Base-by-base conservation (phyloP, 2,888 invertebrate species). In the Drosophila setosimentum region DNA sequence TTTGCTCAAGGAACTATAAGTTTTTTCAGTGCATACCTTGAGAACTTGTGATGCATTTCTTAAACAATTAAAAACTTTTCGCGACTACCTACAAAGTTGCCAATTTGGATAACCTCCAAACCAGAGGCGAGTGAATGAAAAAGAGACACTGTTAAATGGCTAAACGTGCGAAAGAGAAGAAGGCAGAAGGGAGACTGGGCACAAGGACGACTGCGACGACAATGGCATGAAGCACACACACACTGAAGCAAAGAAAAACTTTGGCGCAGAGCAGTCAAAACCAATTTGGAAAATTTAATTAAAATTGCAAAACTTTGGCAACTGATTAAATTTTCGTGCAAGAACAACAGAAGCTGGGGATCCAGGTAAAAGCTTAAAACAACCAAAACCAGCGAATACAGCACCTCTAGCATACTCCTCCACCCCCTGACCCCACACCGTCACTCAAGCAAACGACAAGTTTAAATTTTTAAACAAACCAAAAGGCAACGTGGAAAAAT, bases 271-370 rank as follows among this genome's bases (percentile, higher is more conserved):
- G 89, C 83, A 87, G 87, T 90, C 88, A 88, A 91, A 92, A 91
- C 91, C 92, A 91, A 91, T 91, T 91, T 91, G 91, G 89, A 92
- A 89, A 91, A 91, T 92, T 91, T 91, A 91, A 91, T 91, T 92
- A 91, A 92, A 91, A 91, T 91, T 91, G 91, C 91, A 92, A 92
- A 92, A 91, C 89, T 91, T 87, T 91, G 89, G 90, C 86, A 91
- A 91, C 89, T 89, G 89, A 91, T 91, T 89, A 91, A 89, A 90
- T 91, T 88, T 88, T 73, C 87, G 81, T 86, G 80, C 82, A 82
- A 77, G 82, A 77, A 73, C 59, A 77, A 66, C 68, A 74, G 54
- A 57, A 51, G 13, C 4, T 8, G 49, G 45, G 37, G 30, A 55
- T 24, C 32, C 85, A 90, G 85, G 85, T 85, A 84, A 84, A 78